Base-by-base conservation (phyloP, 2,888 invertebrate species). In the Drosophila lacicola region DNA sequence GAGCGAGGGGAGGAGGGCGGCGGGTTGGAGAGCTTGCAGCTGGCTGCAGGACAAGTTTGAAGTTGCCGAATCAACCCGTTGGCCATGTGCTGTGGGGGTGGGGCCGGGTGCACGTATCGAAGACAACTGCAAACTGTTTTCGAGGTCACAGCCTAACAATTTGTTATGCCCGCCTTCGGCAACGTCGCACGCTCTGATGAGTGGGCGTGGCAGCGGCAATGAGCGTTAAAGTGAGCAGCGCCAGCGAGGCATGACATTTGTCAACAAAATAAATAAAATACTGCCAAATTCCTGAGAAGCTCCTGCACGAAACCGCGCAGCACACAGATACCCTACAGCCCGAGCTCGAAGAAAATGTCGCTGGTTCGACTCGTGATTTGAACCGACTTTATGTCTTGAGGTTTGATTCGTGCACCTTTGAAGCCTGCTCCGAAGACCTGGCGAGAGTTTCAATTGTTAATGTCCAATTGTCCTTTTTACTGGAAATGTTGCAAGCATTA, bases 91-190 rank as follows among this genome's bases (percentile, higher is more conserved):
- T 45, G 6, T n/a, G 11, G 36, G 11, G 34, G 13, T n/a, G 10
- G 2, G 53, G 11, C 13, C 8, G 25, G 34, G 25, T 14, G n/a
- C 17, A 45, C 79, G 88, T 74, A 74, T 74, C 88, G 88, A 79
- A 88, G 86, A 83, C 82, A 89, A 85, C 88, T 85, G 72, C 42
- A 66, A 82, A 89, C 84, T 74, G 89, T 80, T 84, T 84, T 84
- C 84, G 84, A 84, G 84, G 84, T 84, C 84, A 84, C 61, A 90
- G 89, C 89, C 89, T 88, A 84, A 90, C 84, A 84, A 89, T 88
- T 80, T 80, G 83, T 80, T 80, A 82, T 82, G 83, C 69, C 78
- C 66, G 73, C 73, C 66, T 57, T 42, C 63, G 47, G 51, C 69
- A 37, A 54, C 47, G 60, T 49, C 49, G 69, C 46, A 33, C 72